These are phyloP conservation scores for Parnassius glacialis DNA, from an alignment of 2,888 invertebrate genomes.

Conservation along the genomic window DNA sequence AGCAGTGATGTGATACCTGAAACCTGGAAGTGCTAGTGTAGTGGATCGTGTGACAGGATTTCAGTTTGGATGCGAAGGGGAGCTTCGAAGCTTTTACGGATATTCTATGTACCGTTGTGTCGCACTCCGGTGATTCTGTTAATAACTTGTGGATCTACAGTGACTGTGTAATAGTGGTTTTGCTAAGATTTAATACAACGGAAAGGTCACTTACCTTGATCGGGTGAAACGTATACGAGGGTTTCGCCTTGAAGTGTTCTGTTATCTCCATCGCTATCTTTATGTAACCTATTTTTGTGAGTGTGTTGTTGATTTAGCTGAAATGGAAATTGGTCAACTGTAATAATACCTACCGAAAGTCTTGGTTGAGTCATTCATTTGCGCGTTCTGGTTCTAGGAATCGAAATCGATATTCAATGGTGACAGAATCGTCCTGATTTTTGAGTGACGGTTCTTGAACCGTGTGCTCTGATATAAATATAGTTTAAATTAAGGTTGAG, in stretches of 20 bases:
- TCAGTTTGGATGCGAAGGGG: constrained; percentile 46
- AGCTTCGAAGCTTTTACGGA: constrained; percentile 44
- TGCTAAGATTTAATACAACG: constrained; percentile 70
- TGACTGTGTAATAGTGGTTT: constrained; percentile 65
- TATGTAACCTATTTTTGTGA: constrained; percentile 26
- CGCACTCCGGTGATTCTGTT: constrained; percentile 71
- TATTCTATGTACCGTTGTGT: constrained; percentile 68
- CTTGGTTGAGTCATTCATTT: constrained; percentile 7
- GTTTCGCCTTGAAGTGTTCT: constrained; percentile 31
- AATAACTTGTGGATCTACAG: constrained; percentile 73
- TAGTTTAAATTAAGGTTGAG: too few relatives aligned
- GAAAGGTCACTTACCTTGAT: constrained; percentile 77
- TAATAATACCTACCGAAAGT: neutral
- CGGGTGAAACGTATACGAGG: constrained; percentile 45
- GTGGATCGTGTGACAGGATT: constrained; percentile 39
- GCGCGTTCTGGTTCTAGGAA: constrained; percentile 4
- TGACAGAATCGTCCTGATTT: neutral
- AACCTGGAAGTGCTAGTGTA: constrained; percentile 28
- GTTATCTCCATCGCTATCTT: constrained; percentile 25
- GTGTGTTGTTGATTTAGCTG: constrained; percentile 21
- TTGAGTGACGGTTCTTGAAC: too few relatives aligned
- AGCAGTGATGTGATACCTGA: constrained; percentile 32
- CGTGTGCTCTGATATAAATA: too few relatives aligned
- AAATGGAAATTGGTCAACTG: constrained; percentile 12
- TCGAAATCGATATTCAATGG: constrained; percentile 7